Evolutionary conservation across 2,113 vertebrate species (phyloP).

Genomic region (Formicarius rufipectus): DNA sequence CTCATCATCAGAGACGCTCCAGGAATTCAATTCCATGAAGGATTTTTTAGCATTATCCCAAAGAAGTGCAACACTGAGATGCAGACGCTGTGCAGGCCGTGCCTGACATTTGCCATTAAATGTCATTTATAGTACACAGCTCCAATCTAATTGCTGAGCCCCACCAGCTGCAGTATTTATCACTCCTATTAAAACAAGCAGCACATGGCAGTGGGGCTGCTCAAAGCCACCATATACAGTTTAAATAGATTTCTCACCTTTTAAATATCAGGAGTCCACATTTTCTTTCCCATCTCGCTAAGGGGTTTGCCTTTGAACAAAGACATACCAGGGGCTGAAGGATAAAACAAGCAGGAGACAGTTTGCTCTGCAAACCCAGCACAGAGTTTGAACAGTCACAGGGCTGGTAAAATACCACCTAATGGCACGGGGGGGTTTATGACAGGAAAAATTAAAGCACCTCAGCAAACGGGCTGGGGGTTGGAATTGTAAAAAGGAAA

Average conservation of each 20-base stretch:
- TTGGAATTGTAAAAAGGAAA: neutral
- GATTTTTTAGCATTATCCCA: slow-evolving; percentile 32
- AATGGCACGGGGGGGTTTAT: neutral
- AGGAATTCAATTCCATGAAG: slow-evolving; percentile 73
- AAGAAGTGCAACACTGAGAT: slow-evolving; percentile 11
- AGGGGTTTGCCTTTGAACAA: slow-evolving; percentile 67
- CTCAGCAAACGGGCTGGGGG: neutral
- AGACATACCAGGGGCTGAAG: slow-evolving; percentile 46
- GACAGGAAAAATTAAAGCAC: neutral
- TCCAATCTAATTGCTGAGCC: slow-evolving; percentile 75
- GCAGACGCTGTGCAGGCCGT: neutral
- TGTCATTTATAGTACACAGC: slow-evolving; percentile 67
- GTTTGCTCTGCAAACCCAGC: slow-evolving; percentile 49
- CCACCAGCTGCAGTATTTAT: slow-evolving; percentile 60
- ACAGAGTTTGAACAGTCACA: neutral
- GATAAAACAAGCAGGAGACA: slow-evolving; percentile 52
- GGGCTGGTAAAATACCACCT: slow-evolving; percentile 41
- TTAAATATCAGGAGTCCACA: slow-evolving; percentile 71
- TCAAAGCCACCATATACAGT: slow-evolving; percentile 49
- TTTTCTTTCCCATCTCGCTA: slow-evolving; percentile 53
- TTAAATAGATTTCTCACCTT: slow-evolving; percentile 75
- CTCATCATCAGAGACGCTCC: slow-evolving; percentile 60
- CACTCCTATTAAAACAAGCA: slow-evolving; percentile 68
- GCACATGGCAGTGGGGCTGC: slow-evolving; percentile 1
- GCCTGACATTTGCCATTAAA: slow-evolving; percentile 75